phyloP scores from a whole-genome alignment of 2,113 vertebrate species.

The Puffinus mauretanicus region DNA sequence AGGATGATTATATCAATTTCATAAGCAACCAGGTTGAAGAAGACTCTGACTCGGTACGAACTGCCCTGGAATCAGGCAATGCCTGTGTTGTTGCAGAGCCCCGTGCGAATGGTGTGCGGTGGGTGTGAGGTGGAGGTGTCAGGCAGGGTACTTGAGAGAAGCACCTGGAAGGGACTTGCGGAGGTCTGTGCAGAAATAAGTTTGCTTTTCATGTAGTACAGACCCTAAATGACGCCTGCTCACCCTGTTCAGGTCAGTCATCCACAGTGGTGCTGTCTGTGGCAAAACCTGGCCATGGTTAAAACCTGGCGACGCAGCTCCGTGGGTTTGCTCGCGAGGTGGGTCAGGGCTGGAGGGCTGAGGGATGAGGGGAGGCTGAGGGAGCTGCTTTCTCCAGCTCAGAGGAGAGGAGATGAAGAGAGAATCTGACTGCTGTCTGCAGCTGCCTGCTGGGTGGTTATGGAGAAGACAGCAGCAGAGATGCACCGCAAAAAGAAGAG shows the following conservation, averaged over 20 bases:
- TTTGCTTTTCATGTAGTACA: accelerated
- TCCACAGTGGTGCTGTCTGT: neutral
- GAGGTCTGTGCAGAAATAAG: neutral
- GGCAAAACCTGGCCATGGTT: neutral
- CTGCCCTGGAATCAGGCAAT: neutral
- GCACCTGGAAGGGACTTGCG: neutral
- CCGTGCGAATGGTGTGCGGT: neutral
- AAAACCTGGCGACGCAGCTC: neutral
- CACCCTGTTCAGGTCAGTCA: neutral
- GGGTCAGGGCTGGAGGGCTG: neutral
- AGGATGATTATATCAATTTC: conserved; percentile 64
- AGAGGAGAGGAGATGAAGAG: neutral
- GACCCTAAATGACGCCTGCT: accelerated
- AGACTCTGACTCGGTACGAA: conserved; percentile 80
- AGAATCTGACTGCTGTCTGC: neutral
- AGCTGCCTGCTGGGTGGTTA: neutral
- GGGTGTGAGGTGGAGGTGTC: neutral
- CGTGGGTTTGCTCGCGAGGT: accelerated
- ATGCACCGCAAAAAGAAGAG: neutral
- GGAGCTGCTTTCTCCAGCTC: neutral
- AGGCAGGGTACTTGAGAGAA: neutral
- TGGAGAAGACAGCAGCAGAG: neutral
- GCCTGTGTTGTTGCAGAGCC: accelerated
- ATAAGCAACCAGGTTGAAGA: conserved; percentile 62
- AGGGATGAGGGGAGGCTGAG: neutral